These are phyloP conservation scores for Drosophila putrida DNA, from an alignment of 2,888 invertebrate genomes.

Conservation along the genomic window DNA sequence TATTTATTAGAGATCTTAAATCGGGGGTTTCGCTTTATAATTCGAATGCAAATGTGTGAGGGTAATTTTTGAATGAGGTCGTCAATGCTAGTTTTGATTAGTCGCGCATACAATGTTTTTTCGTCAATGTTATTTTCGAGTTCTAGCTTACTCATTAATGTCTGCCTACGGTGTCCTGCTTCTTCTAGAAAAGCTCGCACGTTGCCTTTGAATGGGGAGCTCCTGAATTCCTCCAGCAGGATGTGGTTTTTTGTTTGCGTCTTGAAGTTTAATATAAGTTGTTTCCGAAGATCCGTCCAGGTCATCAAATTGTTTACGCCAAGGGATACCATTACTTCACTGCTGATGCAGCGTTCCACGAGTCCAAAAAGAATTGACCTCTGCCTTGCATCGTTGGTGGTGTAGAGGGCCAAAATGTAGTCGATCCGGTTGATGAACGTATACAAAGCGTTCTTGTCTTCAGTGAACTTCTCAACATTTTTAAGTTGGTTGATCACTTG, in stretches of 20 bases:
- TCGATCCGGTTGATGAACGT: slow-evolving; percentile 1
- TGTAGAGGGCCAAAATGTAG: slow-evolving; percentile 5
- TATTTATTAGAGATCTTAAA: not conserved
- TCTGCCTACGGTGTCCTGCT: not conserved
- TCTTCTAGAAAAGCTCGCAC: slow-evolving; percentile 1
- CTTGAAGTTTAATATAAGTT: slow-evolving; percentile 2
- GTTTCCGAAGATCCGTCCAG: not conserved
- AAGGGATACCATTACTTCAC: slow-evolving; percentile 4
- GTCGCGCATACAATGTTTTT: not conserved
- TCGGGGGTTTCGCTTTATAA: not conserved
- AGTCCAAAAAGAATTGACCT: slow-evolving; percentile 2
- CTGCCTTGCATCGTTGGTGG: not conserved
- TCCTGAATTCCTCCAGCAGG: slow-evolving; percentile 11
- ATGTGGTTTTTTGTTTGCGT: slow-evolving; percentile 1
- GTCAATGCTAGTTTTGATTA: not conserved
- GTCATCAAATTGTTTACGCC: not conserved
- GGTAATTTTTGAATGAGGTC: slow-evolving; percentile 1
- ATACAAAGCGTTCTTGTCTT: slow-evolving; percentile 11
- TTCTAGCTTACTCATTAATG: slow-evolving; percentile 11
- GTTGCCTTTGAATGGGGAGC: slow-evolving; percentile 4
- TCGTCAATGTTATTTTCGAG: not conserved
- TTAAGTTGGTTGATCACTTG: slow-evolving; percentile 6
- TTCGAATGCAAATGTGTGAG: no score
- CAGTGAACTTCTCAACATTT: slow-evolving; percentile 9
- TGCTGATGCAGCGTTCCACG: slow-evolving; percentile 2